These are phyloP conservation scores for Drosophila arawakana DNA, from an alignment of 1,140 invertebrate genomes.

Conservation along the genomic window DNA sequence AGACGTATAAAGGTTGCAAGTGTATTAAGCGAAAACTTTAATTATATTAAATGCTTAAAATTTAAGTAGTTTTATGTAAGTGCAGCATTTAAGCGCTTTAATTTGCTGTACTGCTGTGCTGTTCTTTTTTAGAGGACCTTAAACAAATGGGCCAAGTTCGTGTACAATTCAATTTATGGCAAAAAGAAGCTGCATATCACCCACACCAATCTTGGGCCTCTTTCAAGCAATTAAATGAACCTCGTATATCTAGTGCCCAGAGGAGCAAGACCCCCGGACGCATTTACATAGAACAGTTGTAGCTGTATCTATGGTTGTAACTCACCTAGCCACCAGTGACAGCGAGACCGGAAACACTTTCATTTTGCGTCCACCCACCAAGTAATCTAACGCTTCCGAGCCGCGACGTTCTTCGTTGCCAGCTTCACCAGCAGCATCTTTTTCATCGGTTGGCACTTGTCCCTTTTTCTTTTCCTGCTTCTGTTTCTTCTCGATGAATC, in stretches of 20 bases:
- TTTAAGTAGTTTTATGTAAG: no score
- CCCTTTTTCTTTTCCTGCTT: constrained; percentile 57
- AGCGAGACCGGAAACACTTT: constrained; percentile 91
- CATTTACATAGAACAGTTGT: constrained; percentile 59
- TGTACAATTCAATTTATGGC: constrained; percentile 41
- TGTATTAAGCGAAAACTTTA: constrained; percentile 5
- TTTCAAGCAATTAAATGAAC: constrained; percentile 41
- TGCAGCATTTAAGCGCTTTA: no score
- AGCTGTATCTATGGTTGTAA: constrained; percentile 33
- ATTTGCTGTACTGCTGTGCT: no score
- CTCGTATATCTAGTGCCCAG: constrained; percentile 26
- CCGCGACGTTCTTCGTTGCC: constrained; percentile 85
- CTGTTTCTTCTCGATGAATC: constrained; percentile 88
- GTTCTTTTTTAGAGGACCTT: not conserved
- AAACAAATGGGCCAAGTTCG: constrained; percentile 33
- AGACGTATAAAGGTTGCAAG: constrained; percentile 5
- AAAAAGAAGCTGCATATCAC: constrained; percentile 3
- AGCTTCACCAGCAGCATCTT: constrained; percentile 55
- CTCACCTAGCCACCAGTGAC: constrained; percentile 92
- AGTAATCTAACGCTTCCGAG: constrained; percentile 88
- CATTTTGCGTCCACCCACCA: constrained; percentile 94
- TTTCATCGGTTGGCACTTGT: constrained; percentile 48
- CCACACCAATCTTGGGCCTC: constrained; percentile 11
- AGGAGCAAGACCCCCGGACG: constrained; percentile 7
- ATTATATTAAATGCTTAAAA: not conserved